Evolutionary conservation across 2,113 vertebrate species (phyloP).

Genomic region (Melierax canorus): DNA sequence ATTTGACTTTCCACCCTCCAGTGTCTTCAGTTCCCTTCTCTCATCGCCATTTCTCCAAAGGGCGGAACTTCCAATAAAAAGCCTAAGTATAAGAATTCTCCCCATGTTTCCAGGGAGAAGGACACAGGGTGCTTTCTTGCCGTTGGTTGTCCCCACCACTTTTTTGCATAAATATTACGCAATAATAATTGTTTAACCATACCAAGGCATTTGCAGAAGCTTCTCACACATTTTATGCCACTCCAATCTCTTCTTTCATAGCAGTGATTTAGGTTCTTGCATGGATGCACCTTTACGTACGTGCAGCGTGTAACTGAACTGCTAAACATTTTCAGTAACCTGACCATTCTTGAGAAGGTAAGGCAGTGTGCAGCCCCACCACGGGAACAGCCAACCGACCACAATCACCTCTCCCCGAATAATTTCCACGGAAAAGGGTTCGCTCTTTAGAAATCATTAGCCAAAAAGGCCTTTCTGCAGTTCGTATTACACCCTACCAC

Average conservation of each 20-base stretch:
- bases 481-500: not conserved
- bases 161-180: not conserved
- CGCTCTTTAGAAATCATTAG: not conserved
- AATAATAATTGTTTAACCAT: not conserved
- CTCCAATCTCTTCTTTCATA: not conserved
- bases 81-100: not conserved
- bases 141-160: not conserved
- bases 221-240: not conserved
- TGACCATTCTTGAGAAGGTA: not conserved
- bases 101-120: not conserved
- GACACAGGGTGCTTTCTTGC: not conserved
- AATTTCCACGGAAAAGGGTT: not conserved
- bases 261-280: not conserved
- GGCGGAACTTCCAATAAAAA: not conserved
- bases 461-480: not conserved
- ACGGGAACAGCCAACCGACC: not conserved
- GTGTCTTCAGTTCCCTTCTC: not conserved
- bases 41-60: not conserved
- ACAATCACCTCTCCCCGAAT: not conserved
- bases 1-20: not conserved
- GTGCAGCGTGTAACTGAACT: not conserved
- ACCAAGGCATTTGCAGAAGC: not conserved
- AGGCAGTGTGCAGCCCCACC: not conserved
- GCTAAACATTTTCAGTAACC: not conserved
- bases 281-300: not conserved